These are phyloP conservation scores for Heteropelma amictum DNA, from an alignment of 2,888 invertebrate species.

Conservation along the genomic window DNA sequence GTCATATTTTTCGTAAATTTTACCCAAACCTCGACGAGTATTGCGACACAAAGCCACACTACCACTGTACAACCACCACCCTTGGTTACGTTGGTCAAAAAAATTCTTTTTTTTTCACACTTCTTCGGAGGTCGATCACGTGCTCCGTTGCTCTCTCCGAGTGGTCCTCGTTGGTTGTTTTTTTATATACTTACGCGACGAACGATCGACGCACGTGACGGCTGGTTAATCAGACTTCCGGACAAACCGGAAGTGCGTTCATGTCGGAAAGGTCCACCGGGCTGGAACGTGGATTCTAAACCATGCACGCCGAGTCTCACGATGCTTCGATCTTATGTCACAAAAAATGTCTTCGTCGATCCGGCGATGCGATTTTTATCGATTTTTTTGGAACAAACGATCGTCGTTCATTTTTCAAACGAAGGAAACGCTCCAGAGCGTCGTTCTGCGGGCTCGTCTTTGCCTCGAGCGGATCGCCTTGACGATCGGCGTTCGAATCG, in stretches of 20 bases:
- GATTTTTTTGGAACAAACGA: no score
- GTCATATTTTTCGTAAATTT: background rate
- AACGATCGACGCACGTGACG: slow-evolving; percentile 10
- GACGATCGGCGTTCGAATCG: slow-evolving; percentile 14
- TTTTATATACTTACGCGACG: slow-evolving; percentile 48
- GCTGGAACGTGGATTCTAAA: slow-evolving; percentile 33
- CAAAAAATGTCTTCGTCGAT: no score
- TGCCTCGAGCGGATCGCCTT: slow-evolving; percentile 44
- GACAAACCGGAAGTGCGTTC: slow-evolving; percentile 33
- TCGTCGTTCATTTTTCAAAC: no score
- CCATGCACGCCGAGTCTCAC: slow-evolving; percentile 57
- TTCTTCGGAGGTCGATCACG: background rate
- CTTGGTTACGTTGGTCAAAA: slow-evolving; percentile 23
- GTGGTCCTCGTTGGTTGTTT: slow-evolving; percentile 2
- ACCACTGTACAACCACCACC: slow-evolving; percentile 50
- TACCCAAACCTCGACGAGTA: background rate
- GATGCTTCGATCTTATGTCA: slow-evolving; percentile 4
- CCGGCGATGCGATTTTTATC: background rate
- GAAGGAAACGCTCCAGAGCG: no score
- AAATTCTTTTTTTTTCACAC: background rate
- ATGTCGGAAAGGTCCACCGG: slow-evolving; percentile 44
- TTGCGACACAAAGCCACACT: slow-evolving; percentile 27
- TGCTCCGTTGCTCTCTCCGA: background rate
- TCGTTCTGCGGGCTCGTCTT: slow-evolving; percentile 11
- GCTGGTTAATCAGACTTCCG: slow-evolving; percentile 30